Conservation (phyloP, 1,140 invertebrate genomes). For the Caenorhabditis latens region DNA sequence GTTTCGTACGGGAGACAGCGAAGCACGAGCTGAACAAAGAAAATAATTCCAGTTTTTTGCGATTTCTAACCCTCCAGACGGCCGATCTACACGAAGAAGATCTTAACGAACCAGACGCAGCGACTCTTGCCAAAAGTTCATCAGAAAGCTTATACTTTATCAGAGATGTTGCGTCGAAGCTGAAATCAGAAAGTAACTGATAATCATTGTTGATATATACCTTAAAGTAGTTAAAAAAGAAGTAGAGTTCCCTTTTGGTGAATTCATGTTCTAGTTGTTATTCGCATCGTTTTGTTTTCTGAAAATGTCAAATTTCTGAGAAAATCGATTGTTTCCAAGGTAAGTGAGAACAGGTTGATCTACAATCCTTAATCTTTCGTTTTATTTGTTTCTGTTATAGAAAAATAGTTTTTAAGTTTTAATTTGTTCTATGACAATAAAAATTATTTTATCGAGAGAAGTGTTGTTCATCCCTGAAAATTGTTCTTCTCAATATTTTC, state of each 20-base stretch:
- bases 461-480: background rate
- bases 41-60: background rate
- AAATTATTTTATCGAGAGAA: too few species aligned
- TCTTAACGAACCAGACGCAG: slow-evolving; percentile 36
- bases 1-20: slow-evolving; percentile 48
- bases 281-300: background rate
- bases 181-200: background rate
- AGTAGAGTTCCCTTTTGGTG: background rate
- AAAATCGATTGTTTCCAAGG: too few species aligned
- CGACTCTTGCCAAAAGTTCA: slow-evolving; percentile 25
- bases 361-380: too few species aligned
- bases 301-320: background rate
- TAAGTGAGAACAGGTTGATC: too few species aligned
- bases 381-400: too few species aligned
- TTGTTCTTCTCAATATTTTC: background rate
- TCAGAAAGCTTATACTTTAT: slow-evolving; percentile 44
- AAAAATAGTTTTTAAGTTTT: too few species aligned
- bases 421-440: too few species aligned
- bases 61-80: slow-evolving; percentile 58
- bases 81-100: slow-evolving; percentile 43
- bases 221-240: background rate
- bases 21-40: slow-evolving; percentile 45
- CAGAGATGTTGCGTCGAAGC: slow-evolving; percentile 31
- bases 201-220: background rate
- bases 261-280: background rate